These are phyloP conservation scores for Dendroctonus valens DNA, from an alignment of 1,140 invertebrate genomes.

Conservation along the genomic window DNA sequence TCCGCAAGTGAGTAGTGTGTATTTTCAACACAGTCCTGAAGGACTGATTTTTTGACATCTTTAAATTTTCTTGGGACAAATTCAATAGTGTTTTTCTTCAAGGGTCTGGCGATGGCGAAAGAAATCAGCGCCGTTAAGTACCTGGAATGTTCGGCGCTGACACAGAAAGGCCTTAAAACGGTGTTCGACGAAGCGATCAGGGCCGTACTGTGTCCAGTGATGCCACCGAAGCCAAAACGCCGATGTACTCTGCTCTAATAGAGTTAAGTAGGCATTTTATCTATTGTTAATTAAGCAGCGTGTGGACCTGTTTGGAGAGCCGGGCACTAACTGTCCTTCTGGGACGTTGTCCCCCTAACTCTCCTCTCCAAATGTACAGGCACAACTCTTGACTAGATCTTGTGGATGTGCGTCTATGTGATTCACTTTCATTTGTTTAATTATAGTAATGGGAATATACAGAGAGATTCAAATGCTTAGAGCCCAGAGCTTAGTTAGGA, in stretches of 20 bases:
- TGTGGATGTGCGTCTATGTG: constrained; percentile 12
- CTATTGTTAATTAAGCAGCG: constrained; percentile 2
- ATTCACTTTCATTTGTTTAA: constrained; percentile 7
- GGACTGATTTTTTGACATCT: no score
- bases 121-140: constrained; percentile 98
- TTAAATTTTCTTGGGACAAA: background rate
- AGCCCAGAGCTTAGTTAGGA: background rate
- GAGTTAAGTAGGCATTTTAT: constrained; percentile 17
- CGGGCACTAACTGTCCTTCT: background rate
- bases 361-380: constrained; percentile 13
- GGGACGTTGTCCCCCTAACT: background rate
- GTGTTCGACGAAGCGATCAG: constrained; percentile 99
- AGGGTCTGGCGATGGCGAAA: constrained; percentile 97
- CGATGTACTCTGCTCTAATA: constrained; percentile 77
- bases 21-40: no score
- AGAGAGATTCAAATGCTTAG: constrained; percentile 1
- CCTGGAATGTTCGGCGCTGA: constrained; percentile 94
- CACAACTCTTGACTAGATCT: constrained; percentile 18
- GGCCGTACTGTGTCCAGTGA: constrained; percentile 91
- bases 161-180: constrained; percentile 98
- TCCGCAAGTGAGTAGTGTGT: constrained; percentile 79
- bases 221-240: constrained; percentile 75
- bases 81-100: constrained; percentile 34
- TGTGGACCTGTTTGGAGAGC: background rate
- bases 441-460: background rate